phyloP scores from a whole-genome alignment of 2,113 vertebrate species.

The Pteropus alecto region DNA sequence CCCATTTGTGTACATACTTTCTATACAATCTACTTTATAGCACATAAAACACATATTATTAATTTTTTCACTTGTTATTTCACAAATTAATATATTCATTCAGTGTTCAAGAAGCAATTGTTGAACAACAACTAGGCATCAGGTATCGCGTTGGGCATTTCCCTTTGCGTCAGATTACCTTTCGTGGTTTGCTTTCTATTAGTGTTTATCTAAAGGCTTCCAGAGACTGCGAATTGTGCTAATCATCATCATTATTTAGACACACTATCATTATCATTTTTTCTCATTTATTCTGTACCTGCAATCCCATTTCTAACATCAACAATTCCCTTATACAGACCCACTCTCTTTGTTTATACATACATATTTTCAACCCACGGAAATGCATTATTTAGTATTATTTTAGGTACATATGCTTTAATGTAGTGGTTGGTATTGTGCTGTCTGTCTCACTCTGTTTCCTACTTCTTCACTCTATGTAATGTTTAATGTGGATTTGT shows the following conservation, averaged over 20 bases:
- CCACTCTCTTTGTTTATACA: neutral
- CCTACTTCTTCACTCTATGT: neutral
- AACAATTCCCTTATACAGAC: neutral
- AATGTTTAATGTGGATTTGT: neutral
- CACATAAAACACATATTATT: neutral
- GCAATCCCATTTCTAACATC: neutral
- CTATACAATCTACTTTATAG: neutral
- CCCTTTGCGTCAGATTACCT: neutral
- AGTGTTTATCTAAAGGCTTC: neutral
- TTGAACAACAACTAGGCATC: neutral
- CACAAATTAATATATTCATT: neutral
- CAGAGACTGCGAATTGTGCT: neutral
- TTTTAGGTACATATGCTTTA: neutral
- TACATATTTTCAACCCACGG: neutral
- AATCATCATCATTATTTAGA: neutral
- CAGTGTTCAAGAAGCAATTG: neutral
- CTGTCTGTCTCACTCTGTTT: neutral
- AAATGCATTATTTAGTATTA: neutral
- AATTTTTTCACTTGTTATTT: neutral
- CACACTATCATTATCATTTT: neutral
- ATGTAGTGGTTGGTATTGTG: neutral
- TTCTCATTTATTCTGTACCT: neutral
- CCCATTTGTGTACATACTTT: neutral
- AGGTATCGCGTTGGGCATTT: neutral
- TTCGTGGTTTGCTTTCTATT: neutral